Evolutionary conservation across 1,140 invertebrate genomes (phyloP).

Genomic region (Zelostemma sp.): DNA sequence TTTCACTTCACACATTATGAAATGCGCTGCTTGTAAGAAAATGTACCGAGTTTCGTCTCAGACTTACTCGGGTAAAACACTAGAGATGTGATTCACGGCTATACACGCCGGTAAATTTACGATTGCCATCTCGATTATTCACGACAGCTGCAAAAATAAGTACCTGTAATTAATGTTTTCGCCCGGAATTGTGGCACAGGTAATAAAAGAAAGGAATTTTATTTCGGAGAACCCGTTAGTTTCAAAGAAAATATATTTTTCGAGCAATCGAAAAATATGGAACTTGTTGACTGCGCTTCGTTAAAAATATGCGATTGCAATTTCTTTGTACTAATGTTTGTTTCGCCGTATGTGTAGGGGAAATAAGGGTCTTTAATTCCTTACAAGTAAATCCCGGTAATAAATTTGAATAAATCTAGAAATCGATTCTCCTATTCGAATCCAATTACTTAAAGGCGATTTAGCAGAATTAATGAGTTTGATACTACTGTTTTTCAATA

Average conservation of each 20-base stretch:
- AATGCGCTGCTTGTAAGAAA: conserved; percentile 3
- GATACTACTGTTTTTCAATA: background rate
- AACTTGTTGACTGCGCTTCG: background rate
- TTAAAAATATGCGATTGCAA: too few species aligned
- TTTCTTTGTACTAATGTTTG: too few species aligned
- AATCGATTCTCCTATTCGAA: background rate
- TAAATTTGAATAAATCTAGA: conserved; percentile 1
- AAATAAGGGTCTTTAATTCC: background rate
- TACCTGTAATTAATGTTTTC: conserved; percentile 1
- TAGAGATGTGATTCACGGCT: conserved; percentile 24
- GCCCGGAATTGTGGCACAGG: too few species aligned
- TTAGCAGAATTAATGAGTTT: background rate
- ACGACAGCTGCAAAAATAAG: conserved; percentile 12
- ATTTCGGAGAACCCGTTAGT: too few species aligned
- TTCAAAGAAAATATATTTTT: conserved; percentile 3
- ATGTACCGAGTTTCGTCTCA: conserved; percentile 1
- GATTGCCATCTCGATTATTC: conserved; percentile 24
- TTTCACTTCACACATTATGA: conserved; percentile 26
- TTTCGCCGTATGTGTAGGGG: too few species aligned
- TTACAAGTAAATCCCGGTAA: background rate
- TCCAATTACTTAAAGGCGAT: background rate
- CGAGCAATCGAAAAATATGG: too few species aligned
- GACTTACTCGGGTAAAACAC: conserved; percentile 13
- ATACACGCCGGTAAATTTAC: conserved; percentile 9
- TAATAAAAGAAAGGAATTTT: too few species aligned